Evolutionary conservation across 37 sponge, comb jelly and placozoan genomes (phyloP).

Genomic region (Beroe ovata): DNA sequence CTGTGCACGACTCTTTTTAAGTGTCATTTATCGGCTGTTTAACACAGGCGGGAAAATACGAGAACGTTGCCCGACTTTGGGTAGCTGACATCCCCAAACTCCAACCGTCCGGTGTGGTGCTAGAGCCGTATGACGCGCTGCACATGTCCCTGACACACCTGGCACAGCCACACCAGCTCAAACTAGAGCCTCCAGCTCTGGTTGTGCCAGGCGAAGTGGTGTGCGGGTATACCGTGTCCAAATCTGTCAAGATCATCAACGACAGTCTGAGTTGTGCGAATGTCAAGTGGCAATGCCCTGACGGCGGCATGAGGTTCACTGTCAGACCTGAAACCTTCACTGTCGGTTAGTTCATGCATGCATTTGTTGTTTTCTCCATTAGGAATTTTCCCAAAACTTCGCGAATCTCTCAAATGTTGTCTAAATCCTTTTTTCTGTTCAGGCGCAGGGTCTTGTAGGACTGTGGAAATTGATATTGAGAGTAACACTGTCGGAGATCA

Average conservation of each 20-base stretch:
- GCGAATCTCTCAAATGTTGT: no score
- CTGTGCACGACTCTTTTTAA: no score
- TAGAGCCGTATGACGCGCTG: slow-evolving; percentile 18
- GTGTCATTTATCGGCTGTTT: no score
- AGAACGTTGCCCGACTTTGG: slow-evolving; percentile 50
- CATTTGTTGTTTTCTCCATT: no score
- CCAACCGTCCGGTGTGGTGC: slow-evolving; percentile 8
- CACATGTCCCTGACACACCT: slow-evolving; percentile 31
- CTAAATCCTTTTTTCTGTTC: not conserved
- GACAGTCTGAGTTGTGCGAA: slow-evolving; percentile 22
- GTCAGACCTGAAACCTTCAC: slow-evolving; percentile 24
- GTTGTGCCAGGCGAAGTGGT: slow-evolving; percentile 26
- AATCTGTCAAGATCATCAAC: slow-evolving; percentile 46
- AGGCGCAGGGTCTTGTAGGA: slow-evolving; percentile 45
- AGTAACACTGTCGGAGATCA: not conserved
- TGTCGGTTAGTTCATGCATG: slow-evolving; percentile 19
- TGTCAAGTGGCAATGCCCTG: slow-evolving; percentile 21
- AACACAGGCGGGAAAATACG: slow-evolving; percentile 62
- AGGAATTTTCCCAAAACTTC: no score
- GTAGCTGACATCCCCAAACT: slow-evolving; percentile 28
- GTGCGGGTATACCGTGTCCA: slow-evolving; percentile 3
- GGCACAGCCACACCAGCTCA: slow-evolving; percentile 64
- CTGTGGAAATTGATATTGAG: slow-evolving; percentile 25
- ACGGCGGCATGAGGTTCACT: not conserved
- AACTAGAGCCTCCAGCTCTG: slow-evolving; percentile 55